Conservation (phyloP, 2,113 vertebrate species). For the Parus major region DNA sequence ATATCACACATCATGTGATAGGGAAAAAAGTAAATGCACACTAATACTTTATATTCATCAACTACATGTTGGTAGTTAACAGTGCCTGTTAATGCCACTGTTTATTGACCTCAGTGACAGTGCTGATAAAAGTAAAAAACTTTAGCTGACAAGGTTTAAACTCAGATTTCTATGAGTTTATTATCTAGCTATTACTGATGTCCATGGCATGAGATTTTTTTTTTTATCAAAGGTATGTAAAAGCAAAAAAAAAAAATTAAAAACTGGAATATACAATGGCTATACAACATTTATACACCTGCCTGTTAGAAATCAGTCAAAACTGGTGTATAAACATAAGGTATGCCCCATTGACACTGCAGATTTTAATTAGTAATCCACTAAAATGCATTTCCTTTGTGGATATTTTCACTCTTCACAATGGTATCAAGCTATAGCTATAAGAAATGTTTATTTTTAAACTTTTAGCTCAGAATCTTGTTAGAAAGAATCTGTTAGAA, state of each 20-base stretch:
- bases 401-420: neutral
- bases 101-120: neutral
- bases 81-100: neutral
- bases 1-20: neutral
- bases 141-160: neutral
- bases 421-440: neutral
- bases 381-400: neutral
- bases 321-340: neutral
- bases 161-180: neutral
- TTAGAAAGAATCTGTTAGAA: neutral
- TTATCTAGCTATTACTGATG: neutral
- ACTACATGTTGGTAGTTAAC: neutral
- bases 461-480: neutral
- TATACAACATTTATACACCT: neutral
- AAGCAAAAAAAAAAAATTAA: neutral
- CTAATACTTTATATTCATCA: neutral
- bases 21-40: neutral
- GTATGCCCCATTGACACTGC: fast-evolving
- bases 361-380: neutral
- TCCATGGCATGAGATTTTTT: neutral
- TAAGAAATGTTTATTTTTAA: neutral
- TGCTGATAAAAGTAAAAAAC: neutral
- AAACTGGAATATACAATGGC: neutral
- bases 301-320: neutral
- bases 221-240: neutral